These are phyloP conservation scores for Philhelius pedissequus DNA, from an alignment of 2,888 invertebrate species.

Conservation along the genomic window DNA sequence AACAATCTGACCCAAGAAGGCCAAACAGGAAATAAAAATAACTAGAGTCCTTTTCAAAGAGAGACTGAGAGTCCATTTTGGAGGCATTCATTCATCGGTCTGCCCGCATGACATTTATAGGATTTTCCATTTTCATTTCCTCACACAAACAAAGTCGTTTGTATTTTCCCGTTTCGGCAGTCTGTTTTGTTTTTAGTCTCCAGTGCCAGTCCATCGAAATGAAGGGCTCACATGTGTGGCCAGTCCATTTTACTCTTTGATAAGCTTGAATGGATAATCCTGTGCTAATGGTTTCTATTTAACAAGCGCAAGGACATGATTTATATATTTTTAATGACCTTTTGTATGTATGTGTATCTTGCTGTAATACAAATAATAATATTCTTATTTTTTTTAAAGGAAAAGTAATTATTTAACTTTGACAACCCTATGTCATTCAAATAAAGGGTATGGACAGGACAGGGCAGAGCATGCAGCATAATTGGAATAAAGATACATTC, in stretches of 20 bases:
- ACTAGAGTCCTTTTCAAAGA: slow-evolving; percentile 19
- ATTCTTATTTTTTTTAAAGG: background rate
- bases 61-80: slow-evolving; percentile 28
- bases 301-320: slow-evolving; percentile 59
- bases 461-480: slow-evolving; percentile 20
- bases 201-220: too few relatives aligned
- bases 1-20: background rate
- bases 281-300: slow-evolving; percentile 64
- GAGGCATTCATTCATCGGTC: slow-evolving; percentile 28
- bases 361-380: background rate
- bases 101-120: slow-evolving; percentile 35
- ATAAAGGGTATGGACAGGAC: slow-evolving; percentile 26
- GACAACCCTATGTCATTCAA: slow-evolving; percentile 23
- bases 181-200: background rate
- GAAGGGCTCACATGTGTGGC: slow-evolving; percentile 31
- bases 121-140: slow-evolving; percentile 18
- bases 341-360: background rate
- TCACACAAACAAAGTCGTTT: slow-evolving; percentile 9
- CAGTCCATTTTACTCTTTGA: slow-evolving; percentile 33
- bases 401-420: slow-evolving; percentile 58
- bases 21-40: background rate
- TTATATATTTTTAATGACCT: slow-evolving; percentile 64
- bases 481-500: slow-evolving; percentile 32
- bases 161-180: background rate
- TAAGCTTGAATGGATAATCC: slow-evolving; percentile 62